These are phyloP conservation scores for Neoscelio sp. DNA, from an alignment of 2,888 invertebrate species.

Conservation along the genomic window DNA sequence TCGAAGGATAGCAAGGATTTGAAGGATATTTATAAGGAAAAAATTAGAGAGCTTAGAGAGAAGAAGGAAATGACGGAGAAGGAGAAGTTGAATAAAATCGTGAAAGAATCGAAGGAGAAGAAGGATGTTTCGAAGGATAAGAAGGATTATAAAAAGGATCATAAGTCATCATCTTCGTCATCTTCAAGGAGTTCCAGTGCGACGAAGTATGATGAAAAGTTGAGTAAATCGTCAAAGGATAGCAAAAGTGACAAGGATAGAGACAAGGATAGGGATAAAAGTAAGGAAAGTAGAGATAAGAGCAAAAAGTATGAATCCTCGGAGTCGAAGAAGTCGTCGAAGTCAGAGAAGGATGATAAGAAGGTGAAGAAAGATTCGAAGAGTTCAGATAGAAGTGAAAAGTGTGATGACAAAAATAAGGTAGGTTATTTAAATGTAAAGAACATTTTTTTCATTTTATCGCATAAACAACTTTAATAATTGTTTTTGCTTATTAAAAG, in stretches of 20 bases:
- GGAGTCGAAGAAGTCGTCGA: conserved; percentile 50
- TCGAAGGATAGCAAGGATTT: conserved; percentile 77
- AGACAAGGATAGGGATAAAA: conserved; percentile 49
- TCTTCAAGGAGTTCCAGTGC: conserved; percentile 74
- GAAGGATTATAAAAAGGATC: conserved; percentile 76
- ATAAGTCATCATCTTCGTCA: conserved; percentile 73
- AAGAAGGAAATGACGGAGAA: conserved; percentile 82
- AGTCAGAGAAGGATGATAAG: conserved; percentile 69
- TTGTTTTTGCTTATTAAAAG: conserved; percentile 47
- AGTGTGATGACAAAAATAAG: conserved; percentile 70
- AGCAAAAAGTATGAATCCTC: conserved; percentile 45
- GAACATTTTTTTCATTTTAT: no score
- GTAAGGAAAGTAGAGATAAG: conserved; percentile 69
- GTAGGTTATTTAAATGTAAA: no score
- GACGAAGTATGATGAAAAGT: conserved; percentile 76
- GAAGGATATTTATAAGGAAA: conserved; percentile 82
- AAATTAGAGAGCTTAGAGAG: conserved; percentile 81
- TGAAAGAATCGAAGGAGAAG: conserved; percentile 77
- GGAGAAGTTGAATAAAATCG: conserved; percentile 79
- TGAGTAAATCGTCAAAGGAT: conserved; percentile 73
- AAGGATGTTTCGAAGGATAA: conserved; percentile 76
- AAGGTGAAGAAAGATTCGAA: conserved; percentile 58
- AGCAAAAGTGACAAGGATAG: conserved; percentile 72
- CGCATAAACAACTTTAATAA: no score
- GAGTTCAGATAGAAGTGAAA: conserved; percentile 67